Evolutionary conservation across 2,888 invertebrate genomes (phyloP).

Genomic region (Hyposoter dolosus): DNA sequence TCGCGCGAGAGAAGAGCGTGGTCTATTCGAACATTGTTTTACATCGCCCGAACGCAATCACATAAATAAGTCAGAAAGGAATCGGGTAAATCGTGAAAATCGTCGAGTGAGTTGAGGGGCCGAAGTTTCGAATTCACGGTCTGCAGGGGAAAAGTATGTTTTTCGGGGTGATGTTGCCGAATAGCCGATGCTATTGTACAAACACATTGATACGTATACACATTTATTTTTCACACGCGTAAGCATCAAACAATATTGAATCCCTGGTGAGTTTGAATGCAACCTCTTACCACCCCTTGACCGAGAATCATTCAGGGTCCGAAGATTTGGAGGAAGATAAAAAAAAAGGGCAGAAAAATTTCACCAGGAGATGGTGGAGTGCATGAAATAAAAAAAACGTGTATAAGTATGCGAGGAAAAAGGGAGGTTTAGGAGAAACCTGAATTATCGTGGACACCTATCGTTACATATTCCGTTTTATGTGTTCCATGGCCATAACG

Average conservation of each 20-base stretch:
- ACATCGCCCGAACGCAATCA: slow-evolving; percentile 79
- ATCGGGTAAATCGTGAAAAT: slow-evolving; percentile 70
- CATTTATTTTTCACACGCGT: slow-evolving; percentile 45
- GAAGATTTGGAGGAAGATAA: slow-evolving; percentile 74
- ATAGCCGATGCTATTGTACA: slow-evolving; percentile 22
- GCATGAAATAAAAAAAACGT: slow-evolving; percentile 46
- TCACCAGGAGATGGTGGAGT: slow-evolving; percentile 35
- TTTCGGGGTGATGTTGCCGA: slow-evolving; percentile 38
- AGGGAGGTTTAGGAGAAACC: slow-evolving; percentile 71
- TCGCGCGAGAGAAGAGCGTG: slow-evolving; percentile 36
- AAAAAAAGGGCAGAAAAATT: slow-evolving; percentile 57
- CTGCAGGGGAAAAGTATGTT: slow-evolving; percentile 79
- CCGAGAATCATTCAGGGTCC: slow-evolving; percentile 63
- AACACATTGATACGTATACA: slow-evolving; percentile 33
- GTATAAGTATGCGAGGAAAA: slow-evolving; percentile 55
- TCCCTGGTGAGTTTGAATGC: slow-evolving; percentile 59
- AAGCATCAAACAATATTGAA: slow-evolving; percentile 75
- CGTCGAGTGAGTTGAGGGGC: slow-evolving; percentile 66
- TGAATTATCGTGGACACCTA: slow-evolving; percentile 80
- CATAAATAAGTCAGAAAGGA: slow-evolving; percentile 81
- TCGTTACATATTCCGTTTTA: slow-evolving; percentile 85
- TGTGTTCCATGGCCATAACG: slow-evolving; percentile 80
- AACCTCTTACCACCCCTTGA: slow-evolving; percentile 39
- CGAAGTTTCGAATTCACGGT: slow-evolving; percentile 82
- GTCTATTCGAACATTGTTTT: slow-evolving; percentile 77